A percentile compares a stretch with the other conserved stretches of the same genome.
Evolutionary conservation across 2,113 vertebrate genomes (phyloP).

Genomic region (Aleadryas rufinucha): DNA sequence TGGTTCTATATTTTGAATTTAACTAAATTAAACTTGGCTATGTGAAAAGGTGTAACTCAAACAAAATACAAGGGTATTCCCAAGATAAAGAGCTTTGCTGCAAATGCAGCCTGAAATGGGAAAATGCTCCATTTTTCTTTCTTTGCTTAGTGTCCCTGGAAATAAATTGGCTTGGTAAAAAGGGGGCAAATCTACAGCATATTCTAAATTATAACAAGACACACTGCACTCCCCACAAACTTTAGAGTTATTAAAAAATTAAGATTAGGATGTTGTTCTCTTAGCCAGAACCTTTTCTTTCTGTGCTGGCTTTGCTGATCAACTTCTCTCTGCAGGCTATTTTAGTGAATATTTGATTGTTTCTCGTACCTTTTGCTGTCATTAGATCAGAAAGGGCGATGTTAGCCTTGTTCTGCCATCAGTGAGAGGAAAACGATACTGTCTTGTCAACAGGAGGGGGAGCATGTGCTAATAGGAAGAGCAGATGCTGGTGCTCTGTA

Average conservation of each 20-base stretch:
- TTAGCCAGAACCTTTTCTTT: neutral
- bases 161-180: neutral
- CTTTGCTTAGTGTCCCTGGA: neutral
- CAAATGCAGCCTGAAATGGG: neutral
- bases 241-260: neutral
- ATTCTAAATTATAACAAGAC: neutral
- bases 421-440: constrained; percentile 25
- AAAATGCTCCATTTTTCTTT: neutral
- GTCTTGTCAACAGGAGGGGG: constrained; percentile 39
- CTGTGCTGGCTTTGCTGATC: neutral
- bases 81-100: neutral
- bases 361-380: neutral
- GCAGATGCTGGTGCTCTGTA: constrained; percentile 19
- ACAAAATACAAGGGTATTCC: constrained; percentile 21
- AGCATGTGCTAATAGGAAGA: constrained; percentile 10
- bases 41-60: constrained; percentile 45
- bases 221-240: neutral
- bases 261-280: neutral
- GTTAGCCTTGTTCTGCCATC: neutral
- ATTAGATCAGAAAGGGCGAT: neutral
- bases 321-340: neutral
- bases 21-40: constrained; percentile 50
- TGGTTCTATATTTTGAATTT: constrained; percentile 26
- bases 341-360: neutral
- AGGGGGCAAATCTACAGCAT: neutral